Evolutionary conservation across 2,888 invertebrate species (phyloP).

Genomic region (Drosophila limbata): DNA sequence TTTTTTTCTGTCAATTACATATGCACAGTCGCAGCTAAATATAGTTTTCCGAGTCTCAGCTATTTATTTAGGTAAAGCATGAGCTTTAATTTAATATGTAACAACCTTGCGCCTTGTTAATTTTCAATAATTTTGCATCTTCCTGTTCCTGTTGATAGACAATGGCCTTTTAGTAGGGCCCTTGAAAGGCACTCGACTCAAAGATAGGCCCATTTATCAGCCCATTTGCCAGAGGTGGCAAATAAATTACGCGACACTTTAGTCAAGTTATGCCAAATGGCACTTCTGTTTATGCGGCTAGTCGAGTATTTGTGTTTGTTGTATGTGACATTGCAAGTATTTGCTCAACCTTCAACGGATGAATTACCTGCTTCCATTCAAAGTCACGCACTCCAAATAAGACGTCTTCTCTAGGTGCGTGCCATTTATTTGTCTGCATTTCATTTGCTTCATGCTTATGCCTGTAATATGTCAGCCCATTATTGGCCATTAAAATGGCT

Average conservation of each 20-base stretch:
- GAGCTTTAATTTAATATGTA: neutral
- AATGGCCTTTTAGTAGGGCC: neutral
- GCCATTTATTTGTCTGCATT: slow-evolving; percentile 21
- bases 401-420: slow-evolving; percentile 33
- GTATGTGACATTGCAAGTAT: slow-evolving; percentile 31
- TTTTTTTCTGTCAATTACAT: neutral
- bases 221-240: slow-evolving; percentile 48
- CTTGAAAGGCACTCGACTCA: slow-evolving; percentile 4
- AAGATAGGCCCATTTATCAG: slow-evolving; percentile 39
- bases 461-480: slow-evolving; percentile 47
- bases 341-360: slow-evolving; percentile 20
- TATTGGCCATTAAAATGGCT: slow-evolving; percentile 35
- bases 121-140: slow-evolving; percentile 8
- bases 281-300: slow-evolving; percentile 28
- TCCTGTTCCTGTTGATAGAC: slow-evolving; percentile 7
- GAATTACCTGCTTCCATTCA: slow-evolving; percentile 46
- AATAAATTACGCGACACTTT: slow-evolving; percentile 49
- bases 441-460: slow-evolving; percentile 27
- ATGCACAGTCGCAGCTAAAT: neutral
- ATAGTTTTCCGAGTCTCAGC: neutral
- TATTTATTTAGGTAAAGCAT: neutral
- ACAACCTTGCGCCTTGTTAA: neutral
- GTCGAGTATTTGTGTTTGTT: slow-evolving; percentile 13
- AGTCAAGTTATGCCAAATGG: slow-evolving; percentile 37
- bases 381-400: slow-evolving; percentile 53